Conservation (phyloP, 2,797 vertebrate genomes). For the Psittacula echo region DNA sequence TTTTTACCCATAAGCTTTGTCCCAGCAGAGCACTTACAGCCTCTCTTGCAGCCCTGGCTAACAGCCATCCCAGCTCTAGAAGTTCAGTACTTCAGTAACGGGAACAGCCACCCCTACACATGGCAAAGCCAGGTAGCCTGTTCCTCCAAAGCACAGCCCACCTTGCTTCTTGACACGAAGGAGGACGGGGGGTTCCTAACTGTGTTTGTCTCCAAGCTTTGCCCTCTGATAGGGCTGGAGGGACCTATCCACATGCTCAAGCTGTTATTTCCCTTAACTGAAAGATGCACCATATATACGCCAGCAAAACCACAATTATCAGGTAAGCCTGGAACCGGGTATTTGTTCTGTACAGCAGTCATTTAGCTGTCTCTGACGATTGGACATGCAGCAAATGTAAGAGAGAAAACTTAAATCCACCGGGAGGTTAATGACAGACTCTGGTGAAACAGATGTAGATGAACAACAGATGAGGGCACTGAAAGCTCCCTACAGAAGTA, state of each 20-base stretch:
- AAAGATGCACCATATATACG: neutral
- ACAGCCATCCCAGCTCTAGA: neutral
- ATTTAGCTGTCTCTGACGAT: conserved; percentile 26
- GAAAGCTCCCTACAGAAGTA: neutral
- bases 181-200: rapidly evolving
- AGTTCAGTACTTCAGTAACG: rapidly evolving
- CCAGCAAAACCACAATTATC: conserved; percentile 15
- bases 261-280: neutral
- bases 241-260: neutral
- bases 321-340: neutral
- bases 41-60: neutral
- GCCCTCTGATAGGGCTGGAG: neutral
- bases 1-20: neutral
- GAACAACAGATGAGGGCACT: conserved; percentile 29
- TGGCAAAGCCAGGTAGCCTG: neutral
- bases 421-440: conserved; percentile 39
- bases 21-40: conserved; percentile 11
- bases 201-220: neutral
- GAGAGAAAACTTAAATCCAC: neutral
- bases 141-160: neutral
- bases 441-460: conserved; percentile 12
- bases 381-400: neutral
- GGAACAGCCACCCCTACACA: neutral
- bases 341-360: conserved; percentile 12
- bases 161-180: rapidly evolving